phyloP scores from a whole-genome alignment of 2,113 vertebrate genomes.

The Myanophis thanlyinensis region DNA sequence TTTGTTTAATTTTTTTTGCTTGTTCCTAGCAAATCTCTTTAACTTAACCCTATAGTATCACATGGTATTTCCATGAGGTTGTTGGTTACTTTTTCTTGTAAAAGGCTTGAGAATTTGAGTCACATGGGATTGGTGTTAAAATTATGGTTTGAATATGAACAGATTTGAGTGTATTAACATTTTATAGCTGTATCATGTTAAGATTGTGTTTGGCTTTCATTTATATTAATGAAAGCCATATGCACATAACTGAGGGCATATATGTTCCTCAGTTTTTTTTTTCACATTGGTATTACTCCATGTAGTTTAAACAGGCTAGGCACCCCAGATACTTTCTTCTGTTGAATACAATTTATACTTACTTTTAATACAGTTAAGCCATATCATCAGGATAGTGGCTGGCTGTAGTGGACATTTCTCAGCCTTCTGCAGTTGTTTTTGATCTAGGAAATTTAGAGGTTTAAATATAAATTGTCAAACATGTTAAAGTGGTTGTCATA shows the following conservation, averaged over 20 bases:
- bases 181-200: slow-evolving; percentile 50
- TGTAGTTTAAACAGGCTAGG: slow-evolving; percentile 45
- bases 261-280: slow-evolving; percentile 49
- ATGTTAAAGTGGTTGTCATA: slow-evolving; percentile 62
- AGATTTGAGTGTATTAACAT: slow-evolving; percentile 55
- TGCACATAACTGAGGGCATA: slow-evolving; percentile 30
- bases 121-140: slow-evolving; percentile 51
- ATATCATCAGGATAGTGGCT: slow-evolving; percentile 36
- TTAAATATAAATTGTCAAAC: slow-evolving; percentile 66
- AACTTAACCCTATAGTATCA: slow-evolving; percentile 61
- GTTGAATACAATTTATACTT: slow-evolving; percentile 23
- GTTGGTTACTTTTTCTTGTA: slow-evolving; percentile 35
- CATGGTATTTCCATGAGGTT: slow-evolving; percentile 44
- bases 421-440: slow-evolving; percentile 59
- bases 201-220: slow-evolving; percentile 44
- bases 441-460: slow-evolving; percentile 50
- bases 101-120: slow-evolving; percentile 54
- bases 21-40: slow-evolving; percentile 56
- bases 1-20: slow-evolving; percentile 67
- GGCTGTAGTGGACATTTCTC: slow-evolving; percentile 47
- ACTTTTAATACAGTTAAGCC: slow-evolving; percentile 43
- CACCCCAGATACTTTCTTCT: slow-evolving; percentile 40
- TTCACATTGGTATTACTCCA: slow-evolving; percentile 49
- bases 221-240: slow-evolving; percentile 22
- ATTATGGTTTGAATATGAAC: slow-evolving; percentile 45